Base-by-base conservation (phyloP, 2,113 vertebrate species). In the Chamaetylas fuelleborni region DNA sequence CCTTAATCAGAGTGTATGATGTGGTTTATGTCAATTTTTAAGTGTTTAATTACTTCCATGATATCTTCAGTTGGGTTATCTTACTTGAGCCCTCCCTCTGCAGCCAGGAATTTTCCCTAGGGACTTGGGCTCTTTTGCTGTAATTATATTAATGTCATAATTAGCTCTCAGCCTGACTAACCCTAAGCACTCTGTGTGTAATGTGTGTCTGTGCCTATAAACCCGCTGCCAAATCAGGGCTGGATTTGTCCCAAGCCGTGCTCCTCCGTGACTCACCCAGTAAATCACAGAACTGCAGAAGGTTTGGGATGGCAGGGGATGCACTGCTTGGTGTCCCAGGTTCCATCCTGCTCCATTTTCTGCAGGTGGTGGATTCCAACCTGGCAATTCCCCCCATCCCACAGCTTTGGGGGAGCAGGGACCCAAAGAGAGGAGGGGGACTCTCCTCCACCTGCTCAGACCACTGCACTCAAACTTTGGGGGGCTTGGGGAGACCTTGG, bases 391-490 rank as follows among this genome's bases (percentile, higher is more conserved):
- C 29, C 22, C n/a, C 38, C 54, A 0, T 22, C 72, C 96, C 7
- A 15, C 64, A 36, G 69, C 58, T 14, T 0, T 6, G 61, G 83
- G 33, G 4, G 47, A 28, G 70, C 38, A 24, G 38, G 6, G 28
- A 8, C 28, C 45, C 51, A 17, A 45, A 45, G 43, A 45, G 43
- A 45, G 43, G 72, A 0, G 0, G n/a, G 31, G 50, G 67, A 8
- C 50, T 34, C 73, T 42, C 38, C n/a, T 47, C 12, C 29, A 3
- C 40, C 15, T 3, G 34, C 60, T 33, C 67, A 28, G 18, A 3
- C 10, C 6, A 0, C 54, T 12, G 24, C 3, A 9, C 18, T 8
- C 18, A 0, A 7, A 11, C 19, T n/a, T 0, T 11, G 36, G 81
- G 64, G 33, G 17, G 57, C 40, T 1, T 19, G 29, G 28, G 23